A percentile compares a stretch with the other conserved stretches of the same genome.
These are phyloP conservation scores for Pteromalus puparum DNA, from an alignment of 1,140 invertebrate species.

Conservation along the genomic window DNA sequence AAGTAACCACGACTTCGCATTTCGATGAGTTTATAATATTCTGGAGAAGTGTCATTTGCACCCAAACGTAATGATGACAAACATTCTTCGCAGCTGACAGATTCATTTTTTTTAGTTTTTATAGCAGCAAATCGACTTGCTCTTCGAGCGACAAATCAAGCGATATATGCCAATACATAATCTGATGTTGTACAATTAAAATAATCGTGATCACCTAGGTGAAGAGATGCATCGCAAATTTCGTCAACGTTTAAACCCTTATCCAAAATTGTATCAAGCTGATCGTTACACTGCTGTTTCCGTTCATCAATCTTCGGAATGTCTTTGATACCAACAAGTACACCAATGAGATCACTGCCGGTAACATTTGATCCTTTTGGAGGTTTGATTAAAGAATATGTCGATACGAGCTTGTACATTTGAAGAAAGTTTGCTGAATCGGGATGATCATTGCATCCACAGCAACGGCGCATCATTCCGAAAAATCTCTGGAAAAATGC, in stretches of 20 bases:
- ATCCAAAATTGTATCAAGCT: constrained; percentile 16
- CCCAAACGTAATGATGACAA: no score
- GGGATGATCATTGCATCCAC: constrained; percentile 51
- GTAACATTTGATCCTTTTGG: constrained; percentile 38
- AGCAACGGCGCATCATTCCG: constrained; percentile 14
- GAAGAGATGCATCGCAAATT: no score
- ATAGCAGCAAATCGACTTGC: neutral
- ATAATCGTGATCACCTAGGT: constrained; percentile 17
- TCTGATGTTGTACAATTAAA: constrained; percentile 13
- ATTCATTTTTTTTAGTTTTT: neutral
- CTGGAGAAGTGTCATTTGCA: neutral
- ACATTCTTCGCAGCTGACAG: neutral
- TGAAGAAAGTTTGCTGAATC: constrained; percentile 51
- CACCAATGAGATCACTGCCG: constrained; percentile 7
- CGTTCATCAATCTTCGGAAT: neutral
- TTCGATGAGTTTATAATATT: constrained; percentile 12
- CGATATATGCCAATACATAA: constrained; percentile 33
- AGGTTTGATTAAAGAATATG: constrained; percentile 45
- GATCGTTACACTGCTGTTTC: neutral
- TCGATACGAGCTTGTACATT: constrained; percentile 42
- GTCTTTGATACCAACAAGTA: constrained; percentile 3
- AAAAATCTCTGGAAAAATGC: neutral
- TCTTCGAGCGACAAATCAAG: constrained; percentile 35
- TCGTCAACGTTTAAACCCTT: neutral
- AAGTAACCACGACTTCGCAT: neutral